Percentiles rank a stretch among this genome's conserved stretches.
Conservation (phyloP, 2,888 invertebrate genomes). For the Agrotis ipsilon region DNA sequence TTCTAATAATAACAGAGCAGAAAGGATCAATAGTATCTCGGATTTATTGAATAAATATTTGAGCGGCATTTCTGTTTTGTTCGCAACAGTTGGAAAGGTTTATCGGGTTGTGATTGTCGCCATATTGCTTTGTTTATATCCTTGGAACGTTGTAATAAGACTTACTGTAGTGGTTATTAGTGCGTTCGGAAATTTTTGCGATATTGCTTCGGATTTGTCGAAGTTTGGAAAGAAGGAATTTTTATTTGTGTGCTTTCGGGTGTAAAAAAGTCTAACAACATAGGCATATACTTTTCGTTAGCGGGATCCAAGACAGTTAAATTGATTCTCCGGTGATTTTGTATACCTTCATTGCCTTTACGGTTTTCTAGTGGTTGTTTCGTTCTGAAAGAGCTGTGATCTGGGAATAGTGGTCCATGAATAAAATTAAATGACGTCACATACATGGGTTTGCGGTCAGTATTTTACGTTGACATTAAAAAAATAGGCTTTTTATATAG, state of each 20-base stretch:
- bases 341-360: not conserved
- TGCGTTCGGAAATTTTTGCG: not conserved
- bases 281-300: not conserved
- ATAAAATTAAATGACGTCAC: too few relatives aligned
- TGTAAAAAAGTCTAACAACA: not conserved
- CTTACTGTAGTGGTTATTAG: constrained; percentile 4
- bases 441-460: too few relatives aligned
- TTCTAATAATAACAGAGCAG: constrained; percentile 13
- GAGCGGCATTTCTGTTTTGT: constrained; percentile 23
- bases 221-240: not conserved
- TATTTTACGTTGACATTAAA: too few relatives aligned
- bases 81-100: constrained; percentile 12
- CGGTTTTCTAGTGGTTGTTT: not conserved
- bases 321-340: not conserved
- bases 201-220: constrained; percentile 12
- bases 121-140: constrained; percentile 47
- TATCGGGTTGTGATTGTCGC: constrained; percentile 18
- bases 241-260: constrained; percentile 1
- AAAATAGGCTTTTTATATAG: too few relatives aligned
- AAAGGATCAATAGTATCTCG: constrained; percentile 20
- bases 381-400: not conserved
- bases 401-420: too few relatives aligned
- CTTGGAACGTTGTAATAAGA: constrained; percentile 38
- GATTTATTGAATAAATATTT: constrained; percentile 50
- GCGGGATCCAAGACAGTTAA: not conserved